A percentile compares a stretch with the other conserved stretches of the same genome.
phyloP scores from a whole-genome alignment of 2,888 invertebrate genomes.

The Leucophora obtusa region DNA sequence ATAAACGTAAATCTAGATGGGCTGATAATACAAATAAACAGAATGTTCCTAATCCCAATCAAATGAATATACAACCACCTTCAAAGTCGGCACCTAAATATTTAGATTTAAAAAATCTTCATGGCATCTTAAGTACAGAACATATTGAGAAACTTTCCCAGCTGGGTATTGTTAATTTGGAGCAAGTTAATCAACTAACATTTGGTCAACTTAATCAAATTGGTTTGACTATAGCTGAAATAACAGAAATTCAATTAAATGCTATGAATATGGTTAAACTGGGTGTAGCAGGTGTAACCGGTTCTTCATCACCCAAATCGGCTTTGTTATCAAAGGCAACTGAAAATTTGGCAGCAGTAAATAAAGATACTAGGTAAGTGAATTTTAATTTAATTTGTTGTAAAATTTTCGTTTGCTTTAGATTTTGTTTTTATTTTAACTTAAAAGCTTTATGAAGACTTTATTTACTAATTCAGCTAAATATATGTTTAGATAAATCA shows the following conservation, averaged over 20 bases:
- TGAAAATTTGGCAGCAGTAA: conserved; percentile 8
- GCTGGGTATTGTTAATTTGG: conserved; percentile 82
- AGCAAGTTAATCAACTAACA: conserved; percentile 82
- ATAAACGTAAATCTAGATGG: conserved; percentile 77
- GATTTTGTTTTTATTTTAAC: neutral
- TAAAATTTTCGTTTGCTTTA: conserved; percentile 3
- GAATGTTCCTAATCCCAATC: conserved; percentile 11
- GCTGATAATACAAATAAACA: conserved; percentile 67
- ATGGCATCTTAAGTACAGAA: conserved; percentile 80
- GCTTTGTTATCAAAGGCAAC: neutral
- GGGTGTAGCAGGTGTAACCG: conserved; percentile 37
- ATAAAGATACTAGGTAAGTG: conserved; percentile 35
- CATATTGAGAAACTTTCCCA: conserved; percentile 82
- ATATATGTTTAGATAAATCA: too few species aligned
- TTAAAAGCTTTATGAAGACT: neutral
- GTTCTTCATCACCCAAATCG: neutral
- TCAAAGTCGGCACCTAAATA: conserved; percentile 74
- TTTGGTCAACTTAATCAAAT: conserved; percentile 82
- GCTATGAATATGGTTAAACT: conserved; percentile 81
- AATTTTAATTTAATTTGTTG: neutral
- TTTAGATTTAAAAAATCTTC: conserved; percentile 81
- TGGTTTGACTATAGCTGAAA: conserved; percentile 82
- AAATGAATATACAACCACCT: conserved; percentile 60
- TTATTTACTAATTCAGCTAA: neutral
- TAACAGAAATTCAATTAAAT: conserved; percentile 82